Conservation (phyloP, 2,888 invertebrate genomes). For the Timandra comae region DNA sequence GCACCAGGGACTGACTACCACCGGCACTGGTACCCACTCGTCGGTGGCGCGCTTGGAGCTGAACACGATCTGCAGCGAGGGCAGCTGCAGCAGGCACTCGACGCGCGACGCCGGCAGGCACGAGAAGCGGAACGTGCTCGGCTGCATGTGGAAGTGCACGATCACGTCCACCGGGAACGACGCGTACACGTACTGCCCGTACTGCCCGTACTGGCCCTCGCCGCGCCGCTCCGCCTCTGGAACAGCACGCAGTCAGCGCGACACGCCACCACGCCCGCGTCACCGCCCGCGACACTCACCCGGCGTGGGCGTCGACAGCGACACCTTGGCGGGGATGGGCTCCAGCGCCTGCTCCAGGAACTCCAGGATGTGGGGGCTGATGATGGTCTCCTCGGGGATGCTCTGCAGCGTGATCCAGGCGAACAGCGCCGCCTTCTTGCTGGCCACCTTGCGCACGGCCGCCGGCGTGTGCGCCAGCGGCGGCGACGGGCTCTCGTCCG, state of each 20-base stretch:
- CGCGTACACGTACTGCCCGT: constrained; percentile 89
- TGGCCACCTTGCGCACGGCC: constrained; percentile 75
- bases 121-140: constrained; percentile 96
- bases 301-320: constrained; percentile 53
- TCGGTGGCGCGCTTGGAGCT: constrained; percentile 93
- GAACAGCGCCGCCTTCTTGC: constrained; percentile 92
- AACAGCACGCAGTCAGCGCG: no score
- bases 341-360: constrained; percentile 98
- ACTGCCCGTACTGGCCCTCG: constrained; percentile 72
- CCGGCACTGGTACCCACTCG: constrained; percentile 72
- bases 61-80: constrained; percentile 97
- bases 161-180: constrained; percentile 99
- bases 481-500: constrained; percentile 77
- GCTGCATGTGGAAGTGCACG: constrained; percentile 98
- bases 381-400: constrained; percentile 97
- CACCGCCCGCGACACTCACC: constrained; percentile 30
- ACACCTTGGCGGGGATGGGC: constrained; percentile 88
- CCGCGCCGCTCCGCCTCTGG: constrained; percentile 54
- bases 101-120: constrained; percentile 96
- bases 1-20: neutral
- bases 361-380: constrained; percentile 97
- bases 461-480: constrained; percentile 13
- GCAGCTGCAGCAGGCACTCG: constrained; percentile 96
- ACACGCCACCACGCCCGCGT: no score
- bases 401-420: constrained; percentile 98